phyloP scores from a whole-genome alignment of 2,888 invertebrate species.

The Ceramica pisi region DNA sequence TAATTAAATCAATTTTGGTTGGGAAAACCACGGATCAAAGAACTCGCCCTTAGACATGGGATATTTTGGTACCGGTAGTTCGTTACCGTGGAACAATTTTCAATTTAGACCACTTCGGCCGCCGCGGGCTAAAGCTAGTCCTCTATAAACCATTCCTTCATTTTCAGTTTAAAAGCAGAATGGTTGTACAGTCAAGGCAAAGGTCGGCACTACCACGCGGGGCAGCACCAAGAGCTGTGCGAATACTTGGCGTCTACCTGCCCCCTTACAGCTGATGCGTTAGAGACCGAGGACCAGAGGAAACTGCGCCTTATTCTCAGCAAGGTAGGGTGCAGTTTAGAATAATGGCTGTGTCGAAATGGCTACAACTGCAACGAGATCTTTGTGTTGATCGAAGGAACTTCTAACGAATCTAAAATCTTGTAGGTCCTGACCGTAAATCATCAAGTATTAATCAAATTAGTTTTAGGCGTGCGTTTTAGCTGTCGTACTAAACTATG shows the following conservation, averaged over 20 bases:
- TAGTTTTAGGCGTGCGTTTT: background rate
- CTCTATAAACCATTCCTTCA: too few relatives aligned
- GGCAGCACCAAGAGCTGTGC: conserved; percentile 95
- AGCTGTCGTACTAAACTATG: too few relatives aligned
- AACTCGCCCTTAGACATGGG: too few relatives aligned
- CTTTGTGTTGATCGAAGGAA: too few relatives aligned
- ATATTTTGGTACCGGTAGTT: too few relatives aligned
- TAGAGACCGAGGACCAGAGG: conserved; percentile 96
- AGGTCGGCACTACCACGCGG: conserved; percentile 96
- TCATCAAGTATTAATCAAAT: background rate
- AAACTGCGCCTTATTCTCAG: conserved; percentile 96
- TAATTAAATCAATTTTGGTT: too few relatives aligned
- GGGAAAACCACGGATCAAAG: too few relatives aligned
- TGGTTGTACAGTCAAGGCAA: conserved; percentile 99
- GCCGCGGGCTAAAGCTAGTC: background rate
- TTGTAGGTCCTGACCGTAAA: background rate
- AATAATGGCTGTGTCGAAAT: background rate
- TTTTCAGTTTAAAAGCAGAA: conserved; percentile 95
- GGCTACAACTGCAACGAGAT: background rate
- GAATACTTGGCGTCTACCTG: conserved; percentile 96
- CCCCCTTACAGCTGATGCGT: conserved; percentile 95
- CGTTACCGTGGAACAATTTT: too few relatives aligned
- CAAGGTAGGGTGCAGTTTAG: conserved; percentile 86
- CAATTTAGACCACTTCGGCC: too few relatives aligned
- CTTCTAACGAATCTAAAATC: too few relatives aligned